These are phyloP conservation scores for Mus pahari DNA, from an alignment of 2,113 vertebrate genomes.

Conservation along the genomic window DNA sequence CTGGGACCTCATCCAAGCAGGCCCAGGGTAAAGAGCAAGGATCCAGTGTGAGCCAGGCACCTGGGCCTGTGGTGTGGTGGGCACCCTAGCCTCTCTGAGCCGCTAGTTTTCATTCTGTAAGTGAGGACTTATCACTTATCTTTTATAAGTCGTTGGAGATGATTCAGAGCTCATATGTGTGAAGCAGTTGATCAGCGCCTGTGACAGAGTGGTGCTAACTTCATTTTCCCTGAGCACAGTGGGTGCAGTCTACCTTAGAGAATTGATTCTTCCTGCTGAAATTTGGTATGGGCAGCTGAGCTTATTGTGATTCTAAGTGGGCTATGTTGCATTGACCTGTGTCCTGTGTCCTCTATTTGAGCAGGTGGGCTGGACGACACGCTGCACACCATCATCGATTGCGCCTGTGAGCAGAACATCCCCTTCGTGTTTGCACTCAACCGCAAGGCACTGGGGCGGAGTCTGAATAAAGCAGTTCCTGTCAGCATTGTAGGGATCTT, in stretches of 20 bases:
- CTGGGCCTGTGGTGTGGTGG: neutral
- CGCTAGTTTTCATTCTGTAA: neutral
- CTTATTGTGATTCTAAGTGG: neutral
- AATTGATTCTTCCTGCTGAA: neutral
- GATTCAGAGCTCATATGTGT: rapidly evolving
- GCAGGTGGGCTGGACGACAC: conserved; percentile 97
- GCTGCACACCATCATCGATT: conserved; percentile 94
- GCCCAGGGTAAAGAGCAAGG: neutral
- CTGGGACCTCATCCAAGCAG: neutral
- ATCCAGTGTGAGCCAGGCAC: too few species aligned
- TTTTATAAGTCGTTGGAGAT: neutral
- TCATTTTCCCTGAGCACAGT: rapidly evolving
- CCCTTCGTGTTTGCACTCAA: conserved; percentile 97
- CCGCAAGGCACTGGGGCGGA: conserved; percentile 95
- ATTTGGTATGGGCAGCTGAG: too few species aligned
- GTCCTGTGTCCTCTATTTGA: neutral
- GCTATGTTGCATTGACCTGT: rapidly evolving
- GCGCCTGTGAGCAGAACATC: conserved; percentile 93
- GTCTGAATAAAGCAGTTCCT: conserved; percentile 96
- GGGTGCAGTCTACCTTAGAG: neutral
- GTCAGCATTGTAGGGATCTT: conserved; percentile 99
- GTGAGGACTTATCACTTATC: neutral
- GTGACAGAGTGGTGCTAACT: rapidly evolving
- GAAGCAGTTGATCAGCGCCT: neutral
- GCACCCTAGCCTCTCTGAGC: neutral